Base-by-base conservation (phyloP, 2,113 vertebrate species). In the Serinus canaria region DNA sequence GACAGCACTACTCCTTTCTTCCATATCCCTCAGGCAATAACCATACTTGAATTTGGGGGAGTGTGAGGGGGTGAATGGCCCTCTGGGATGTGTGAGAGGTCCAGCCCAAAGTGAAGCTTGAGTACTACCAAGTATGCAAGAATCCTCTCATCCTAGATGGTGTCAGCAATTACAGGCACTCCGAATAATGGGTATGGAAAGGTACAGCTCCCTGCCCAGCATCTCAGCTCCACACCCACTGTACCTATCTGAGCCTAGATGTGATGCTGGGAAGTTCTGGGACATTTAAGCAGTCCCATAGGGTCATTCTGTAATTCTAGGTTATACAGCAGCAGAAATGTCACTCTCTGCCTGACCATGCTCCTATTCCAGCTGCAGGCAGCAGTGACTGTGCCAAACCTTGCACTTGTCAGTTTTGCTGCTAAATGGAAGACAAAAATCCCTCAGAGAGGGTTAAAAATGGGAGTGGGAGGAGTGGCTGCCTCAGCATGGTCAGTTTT, bases 21-120 rank as follows among this genome's bases (percentile, higher is more conserved):
- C 27, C 17, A 20, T n/a, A 75, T 62, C 63, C 28, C 50, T 87
- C 77, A 56, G n/a, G 18, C 53, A 46, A 87, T 3, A 85, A 18
- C 31, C 13, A 15, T 31, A 10, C 49, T 43, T 69, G 24, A 81
- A 43, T 72, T 27, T 87, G 62, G 11, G 7, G 41, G 41, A 70
- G 30, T 0, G 0, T 55, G 37, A 62, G 17, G 33, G 10, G 46
- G 2, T 11, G 22, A 58, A 15, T 12, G 33, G 10, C n/a, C 11
- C 53, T 43, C 24, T 75, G 49, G 33, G 37, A 43, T 35, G 14
- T 62, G 43, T 63, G 44, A 81, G 60, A 82, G 11, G 7, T 33
- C 30, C 67, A 83, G 28, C 58, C n/a, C 46, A 47, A 88, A 77
- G 37, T 8, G 35, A 80, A 63, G 43, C 10, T 69, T 44, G 20